A percentile compares a stretch with the other conserved stretches of the same genome.
Evolutionary conservation across 1,140 invertebrate species (phyloP).

Genomic region (Caenorhabditis briggsae): DNA sequence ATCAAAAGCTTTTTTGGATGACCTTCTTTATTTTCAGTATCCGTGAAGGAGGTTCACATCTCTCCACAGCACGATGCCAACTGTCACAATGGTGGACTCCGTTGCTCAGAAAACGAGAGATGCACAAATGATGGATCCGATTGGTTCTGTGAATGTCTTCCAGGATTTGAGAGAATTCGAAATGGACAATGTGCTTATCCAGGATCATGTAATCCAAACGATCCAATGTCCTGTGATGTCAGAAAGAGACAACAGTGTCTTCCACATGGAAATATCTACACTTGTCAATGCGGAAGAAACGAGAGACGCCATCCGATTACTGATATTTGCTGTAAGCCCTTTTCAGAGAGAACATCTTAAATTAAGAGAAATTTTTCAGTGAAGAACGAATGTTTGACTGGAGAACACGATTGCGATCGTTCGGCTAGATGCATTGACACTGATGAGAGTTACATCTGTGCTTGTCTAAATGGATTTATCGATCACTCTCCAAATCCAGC

Average conservation of each 20-base stretch:
- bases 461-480: slow-evolving; percentile 73
- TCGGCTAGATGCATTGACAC: slow-evolving; percentile 76
- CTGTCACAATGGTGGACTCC: slow-evolving; percentile 63
- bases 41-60: slow-evolving; percentile 67
- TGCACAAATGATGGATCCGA: slow-evolving; percentile 59
- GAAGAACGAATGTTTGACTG: slow-evolving; percentile 73
- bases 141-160: slow-evolving; percentile 67
- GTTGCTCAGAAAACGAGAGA: slow-evolving; percentile 68
- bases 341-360: background rate
- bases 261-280: slow-evolving; percentile 76
- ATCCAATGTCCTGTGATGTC: slow-evolving; percentile 70
- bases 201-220: slow-evolving; percentile 74
- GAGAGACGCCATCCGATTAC: slow-evolving; percentile 76
- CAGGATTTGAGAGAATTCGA: slow-evolving; percentile 68
- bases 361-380: slow-evolving; percentile 67
- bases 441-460: slow-evolving; percentile 75
- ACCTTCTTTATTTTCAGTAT: slow-evolving; percentile 62
- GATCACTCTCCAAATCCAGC: slow-evolving; percentile 73
- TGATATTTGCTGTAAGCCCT: slow-evolving; percentile 74
- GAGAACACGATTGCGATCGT: slow-evolving; percentile 75
- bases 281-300: slow-evolving; percentile 72
- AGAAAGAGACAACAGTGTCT: slow-evolving; percentile 76
- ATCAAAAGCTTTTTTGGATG: background rate
- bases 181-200: slow-evolving; percentile 59
- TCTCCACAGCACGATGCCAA: slow-evolving; percentile 64